A percentile compares a stretch with the other conserved stretches of the same genome.
These are phyloP conservation scores for Anguilla megastoma DNA, from an alignment of 2,797 vertebrate species.

Conservation along the genomic window DNA sequence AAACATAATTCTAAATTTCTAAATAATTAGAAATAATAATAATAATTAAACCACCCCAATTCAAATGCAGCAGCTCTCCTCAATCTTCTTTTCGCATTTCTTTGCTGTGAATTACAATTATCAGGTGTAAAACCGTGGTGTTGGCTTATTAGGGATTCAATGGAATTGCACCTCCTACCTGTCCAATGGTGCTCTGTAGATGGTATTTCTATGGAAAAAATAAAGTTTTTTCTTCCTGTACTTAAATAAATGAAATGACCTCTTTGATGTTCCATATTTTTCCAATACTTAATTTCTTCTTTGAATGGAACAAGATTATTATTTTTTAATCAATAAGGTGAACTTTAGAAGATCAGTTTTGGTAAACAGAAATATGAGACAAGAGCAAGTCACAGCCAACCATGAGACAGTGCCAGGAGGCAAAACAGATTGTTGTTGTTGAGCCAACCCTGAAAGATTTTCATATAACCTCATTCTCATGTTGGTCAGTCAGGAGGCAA, in stretches of 20 bases:
- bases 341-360: background rate
- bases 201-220: background rate
- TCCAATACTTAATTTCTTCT: background rate
- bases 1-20: too few species aligned
- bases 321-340: background rate
- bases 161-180: background rate
- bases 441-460: background rate
- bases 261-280: background rate
- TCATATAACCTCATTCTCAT: conserved; percentile 13
- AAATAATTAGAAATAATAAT: background rate
- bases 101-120: background rate
- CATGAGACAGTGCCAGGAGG: conserved; percentile 15
- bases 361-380: background rate
- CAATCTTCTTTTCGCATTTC: background rate
- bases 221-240: background rate
- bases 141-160: background rate
- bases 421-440: conserved; percentile 17
- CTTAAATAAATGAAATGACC: background rate
- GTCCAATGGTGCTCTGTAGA: background rate
- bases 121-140: background rate
- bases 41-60: background rate
- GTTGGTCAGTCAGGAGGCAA: conserved; percentile 22
- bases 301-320: background rate
- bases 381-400: conserved; percentile 14
- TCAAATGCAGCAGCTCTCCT: background rate